Base-by-base conservation (phyloP, 2,797 vertebrate genomes). In the Kryptolebias ocellatus region DNA sequence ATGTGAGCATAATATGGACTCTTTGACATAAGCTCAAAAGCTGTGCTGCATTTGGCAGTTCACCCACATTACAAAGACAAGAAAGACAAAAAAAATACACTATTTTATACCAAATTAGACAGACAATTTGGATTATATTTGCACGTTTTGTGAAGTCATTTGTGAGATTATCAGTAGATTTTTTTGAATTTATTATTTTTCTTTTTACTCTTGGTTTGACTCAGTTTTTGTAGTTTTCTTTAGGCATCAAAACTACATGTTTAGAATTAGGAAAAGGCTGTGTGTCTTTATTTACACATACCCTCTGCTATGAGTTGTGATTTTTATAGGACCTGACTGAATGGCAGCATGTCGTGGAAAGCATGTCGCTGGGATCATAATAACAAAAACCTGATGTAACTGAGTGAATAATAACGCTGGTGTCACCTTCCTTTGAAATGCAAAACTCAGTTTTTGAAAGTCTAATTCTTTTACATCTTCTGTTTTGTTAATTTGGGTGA, bases 401-500 rank as follows among this genome's bases (percentile, higher is more conserved):
- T 5, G 42, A 11, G 42, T 44, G 10, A 44, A 44, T 44, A 44
- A 44, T 12, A 34, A 34, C 9, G 5, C 31, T 5, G 9, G 2
- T 34, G 5, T 34, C 31, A 5, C 31, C 31, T 5, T 5, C 31
- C 31, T 34, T 34, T 6, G 8, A 34, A 34, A 34, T 34, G 12
- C 14, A 44, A 44, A 44, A 44, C 42, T 9, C 10, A 44, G 42
- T 44, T 44, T 12, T 44, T 12, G 12, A 46, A 42, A 42, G 11
- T 46, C 4, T 46, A 20, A 11, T 11, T 28, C 12, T 42, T 34
- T 20, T 18, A 15, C 8, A 14, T 20, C 29, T 8, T 14, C n/a
- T 51, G 15, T 50, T 64, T 62, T 61, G 0, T 4, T 55, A 15
- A 52, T 79, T 57, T 75, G 37, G 61, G 44, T 29, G 34, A 83